Conservation (phyloP, 2,113 vertebrate species). For the Arizona elegans region DNA sequence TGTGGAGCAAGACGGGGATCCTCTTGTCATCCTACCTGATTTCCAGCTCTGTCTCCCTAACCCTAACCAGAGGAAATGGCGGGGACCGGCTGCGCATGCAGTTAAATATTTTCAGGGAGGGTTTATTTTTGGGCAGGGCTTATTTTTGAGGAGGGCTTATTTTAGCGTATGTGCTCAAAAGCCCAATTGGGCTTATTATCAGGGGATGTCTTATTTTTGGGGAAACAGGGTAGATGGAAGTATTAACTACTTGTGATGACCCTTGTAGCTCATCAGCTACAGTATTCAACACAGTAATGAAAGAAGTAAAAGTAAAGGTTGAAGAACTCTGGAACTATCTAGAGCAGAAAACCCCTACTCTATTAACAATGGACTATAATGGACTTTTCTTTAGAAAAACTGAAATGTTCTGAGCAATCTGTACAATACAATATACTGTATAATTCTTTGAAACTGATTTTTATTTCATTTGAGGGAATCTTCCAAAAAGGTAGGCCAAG, state of each 20-base stretch:
- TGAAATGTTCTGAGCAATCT: neutral
- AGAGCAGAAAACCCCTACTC: accelerated
- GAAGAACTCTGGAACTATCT: conserved; percentile 8
- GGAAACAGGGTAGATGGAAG: neutral
- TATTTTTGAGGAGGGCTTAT: too few relatives aligned
- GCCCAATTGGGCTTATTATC: too few relatives aligned
- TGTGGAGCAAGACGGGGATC: too few relatives aligned
- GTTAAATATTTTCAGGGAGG: too few relatives aligned
- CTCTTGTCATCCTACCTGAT: too few relatives aligned
- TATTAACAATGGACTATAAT: neutral
- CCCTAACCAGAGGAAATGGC: too few relatives aligned
- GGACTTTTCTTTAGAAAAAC: neutral
- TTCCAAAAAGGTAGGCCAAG: neutral
- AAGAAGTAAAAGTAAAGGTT: neutral
- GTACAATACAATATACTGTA: neutral
- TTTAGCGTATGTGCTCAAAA: too few relatives aligned
- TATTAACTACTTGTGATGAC: conserved; percentile 8
- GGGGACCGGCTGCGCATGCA: too few relatives aligned
- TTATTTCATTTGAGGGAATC: neutral
- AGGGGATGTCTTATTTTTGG: too few relatives aligned
- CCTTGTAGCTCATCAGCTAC: neutral
- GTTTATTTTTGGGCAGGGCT: too few relatives aligned
- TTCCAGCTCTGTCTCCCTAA: too few relatives aligned
- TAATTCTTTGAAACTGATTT: neutral
- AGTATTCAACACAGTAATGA: accelerated